Conservation (phyloP, 2,113 vertebrate species). For the Cavia aperea region DNA sequence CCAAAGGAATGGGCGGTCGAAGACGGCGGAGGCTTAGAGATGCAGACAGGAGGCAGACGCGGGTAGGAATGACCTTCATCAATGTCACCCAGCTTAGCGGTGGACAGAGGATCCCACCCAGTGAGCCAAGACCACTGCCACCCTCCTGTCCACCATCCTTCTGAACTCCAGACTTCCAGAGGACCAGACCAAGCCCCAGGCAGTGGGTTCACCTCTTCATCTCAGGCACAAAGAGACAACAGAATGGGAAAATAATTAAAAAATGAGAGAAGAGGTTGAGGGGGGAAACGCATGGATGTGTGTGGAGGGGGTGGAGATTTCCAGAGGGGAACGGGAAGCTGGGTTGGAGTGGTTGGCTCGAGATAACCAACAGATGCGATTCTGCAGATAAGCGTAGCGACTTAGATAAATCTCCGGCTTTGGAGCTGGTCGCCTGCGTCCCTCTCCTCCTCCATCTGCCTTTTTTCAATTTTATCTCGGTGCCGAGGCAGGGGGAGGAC, state of each 20-base stretch:
- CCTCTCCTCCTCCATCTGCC: conserved; percentile 74
- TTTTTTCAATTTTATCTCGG: conserved; percentile 90
- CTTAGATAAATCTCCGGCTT: conserved; percentile 94
- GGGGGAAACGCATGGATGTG: background rate
- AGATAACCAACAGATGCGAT: conserved; percentile 95
- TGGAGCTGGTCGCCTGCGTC: conserved; percentile 78
- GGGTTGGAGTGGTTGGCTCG: conserved; percentile 63
- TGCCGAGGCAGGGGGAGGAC: conserved; percentile 78
- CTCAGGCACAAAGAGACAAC: conserved; percentile 56
- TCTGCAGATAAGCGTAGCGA: conserved; percentile 94
- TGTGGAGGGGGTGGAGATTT: conserved; percentile 45
- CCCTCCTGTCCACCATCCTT: background rate
- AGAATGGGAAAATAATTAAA: conserved; percentile 76
- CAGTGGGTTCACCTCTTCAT: conserved; percentile 8
- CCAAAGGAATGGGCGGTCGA: background rate
- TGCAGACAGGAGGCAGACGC: rapidly evolving
- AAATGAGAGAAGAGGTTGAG: conserved; percentile 64
- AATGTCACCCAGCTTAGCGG: background rate
- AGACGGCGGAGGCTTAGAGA: background rate
- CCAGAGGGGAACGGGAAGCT: conserved; percentile 54
- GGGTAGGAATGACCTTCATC: background rate
- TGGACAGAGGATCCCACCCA: background rate
- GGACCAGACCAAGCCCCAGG: background rate
- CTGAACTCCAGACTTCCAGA: background rate
- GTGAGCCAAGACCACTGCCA: background rate